Conservation (phyloP, 2,888 invertebrate species). For the Cotesia congregata region DNA sequence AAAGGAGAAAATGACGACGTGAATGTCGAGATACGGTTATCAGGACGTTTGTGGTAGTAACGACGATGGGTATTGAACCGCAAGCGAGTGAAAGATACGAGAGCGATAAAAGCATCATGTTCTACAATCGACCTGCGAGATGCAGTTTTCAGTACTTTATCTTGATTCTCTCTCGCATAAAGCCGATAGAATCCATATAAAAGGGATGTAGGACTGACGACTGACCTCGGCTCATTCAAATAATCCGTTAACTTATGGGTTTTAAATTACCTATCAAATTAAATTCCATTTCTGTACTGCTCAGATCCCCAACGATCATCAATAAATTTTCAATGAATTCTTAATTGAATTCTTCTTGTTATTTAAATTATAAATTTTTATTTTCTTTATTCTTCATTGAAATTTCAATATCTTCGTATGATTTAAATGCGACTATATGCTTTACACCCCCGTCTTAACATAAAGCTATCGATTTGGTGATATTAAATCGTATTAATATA, state of each 20-base stretch:
- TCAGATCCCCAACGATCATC: background rate
- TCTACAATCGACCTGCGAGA: constrained; percentile 10
- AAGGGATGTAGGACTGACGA: background rate
- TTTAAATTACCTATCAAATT: background rate
- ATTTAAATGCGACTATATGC: too few species aligned
- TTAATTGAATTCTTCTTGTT: background rate
- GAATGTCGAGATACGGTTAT: constrained; percentile 31
- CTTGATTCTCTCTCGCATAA: constrained; percentile 13
- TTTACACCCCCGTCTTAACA: too few species aligned
- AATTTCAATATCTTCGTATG: background rate
- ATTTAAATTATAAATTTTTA: background rate
- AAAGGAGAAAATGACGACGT: constrained; percentile 22
- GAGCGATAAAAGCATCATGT: constrained; percentile 24
- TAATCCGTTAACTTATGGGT: background rate
- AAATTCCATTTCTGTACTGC: background rate
- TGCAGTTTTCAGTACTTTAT: constrained; percentile 10
- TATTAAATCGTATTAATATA: too few species aligned
- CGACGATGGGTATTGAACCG: constrained; percentile 28
- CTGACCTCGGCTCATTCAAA: background rate
- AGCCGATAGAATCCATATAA: background rate
- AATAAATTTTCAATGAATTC: background rate
- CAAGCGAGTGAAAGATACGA: constrained; percentile 25
- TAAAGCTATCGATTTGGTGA: too few species aligned
- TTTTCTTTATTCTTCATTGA: background rate
- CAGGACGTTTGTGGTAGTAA: constrained; percentile 15